Percentiles rank a stretch among this genome's conserved stretches.
Evolutionary conservation across 2,113 vertebrate species (phyloP).

Genomic region (Carassius gibelio): DNA sequence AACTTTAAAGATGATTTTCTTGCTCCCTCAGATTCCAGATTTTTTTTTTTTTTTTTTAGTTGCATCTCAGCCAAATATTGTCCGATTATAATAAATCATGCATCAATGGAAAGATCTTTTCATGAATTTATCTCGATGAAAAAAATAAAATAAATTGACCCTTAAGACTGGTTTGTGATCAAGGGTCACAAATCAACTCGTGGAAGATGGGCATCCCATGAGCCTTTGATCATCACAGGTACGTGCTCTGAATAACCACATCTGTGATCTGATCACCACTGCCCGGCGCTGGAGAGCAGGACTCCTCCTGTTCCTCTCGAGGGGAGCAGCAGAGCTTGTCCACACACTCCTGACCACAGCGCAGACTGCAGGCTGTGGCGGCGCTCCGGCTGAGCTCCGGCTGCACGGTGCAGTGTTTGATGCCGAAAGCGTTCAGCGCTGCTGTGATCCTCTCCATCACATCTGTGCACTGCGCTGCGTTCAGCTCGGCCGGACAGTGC

Average conservation of each 20-base stretch:
- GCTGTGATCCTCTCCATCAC: slow-evolving; percentile 65
- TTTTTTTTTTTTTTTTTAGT: no score
- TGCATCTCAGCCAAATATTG: no score
- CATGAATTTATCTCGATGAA: no score
- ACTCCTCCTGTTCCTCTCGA: slow-evolving; percentile 40
- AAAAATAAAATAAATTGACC: no score
- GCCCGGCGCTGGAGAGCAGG: slow-evolving; percentile 13
- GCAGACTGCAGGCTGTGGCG: slow-evolving; percentile 64
- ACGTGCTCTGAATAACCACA: slow-evolving; percentile 66
- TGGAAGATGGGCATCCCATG: no score
- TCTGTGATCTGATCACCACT: slow-evolving; percentile 53
- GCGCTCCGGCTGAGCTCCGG: slow-evolving; percentile 67
- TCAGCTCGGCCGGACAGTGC: slow-evolving; percentile 58
- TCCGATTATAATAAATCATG: no score
- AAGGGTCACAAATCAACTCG: no score
- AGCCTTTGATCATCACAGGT: slow-evolving; percentile 55
- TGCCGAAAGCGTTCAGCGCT: slow-evolving; percentile 68
- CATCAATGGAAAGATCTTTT: no score
- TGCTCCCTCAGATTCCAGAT: no score
- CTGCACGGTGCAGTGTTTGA: slow-evolving; percentile 75
- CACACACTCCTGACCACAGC: slow-evolving; percentile 69
- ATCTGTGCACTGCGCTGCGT: slow-evolving; percentile 35
- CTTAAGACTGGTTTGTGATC: no score
- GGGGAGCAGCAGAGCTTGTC: slow-evolving; percentile 70
- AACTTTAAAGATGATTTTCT: no score